Evolutionary conservation across 2,113 vertebrate genomes (phyloP).

Genomic region (Heliornis fulica): DNA sequence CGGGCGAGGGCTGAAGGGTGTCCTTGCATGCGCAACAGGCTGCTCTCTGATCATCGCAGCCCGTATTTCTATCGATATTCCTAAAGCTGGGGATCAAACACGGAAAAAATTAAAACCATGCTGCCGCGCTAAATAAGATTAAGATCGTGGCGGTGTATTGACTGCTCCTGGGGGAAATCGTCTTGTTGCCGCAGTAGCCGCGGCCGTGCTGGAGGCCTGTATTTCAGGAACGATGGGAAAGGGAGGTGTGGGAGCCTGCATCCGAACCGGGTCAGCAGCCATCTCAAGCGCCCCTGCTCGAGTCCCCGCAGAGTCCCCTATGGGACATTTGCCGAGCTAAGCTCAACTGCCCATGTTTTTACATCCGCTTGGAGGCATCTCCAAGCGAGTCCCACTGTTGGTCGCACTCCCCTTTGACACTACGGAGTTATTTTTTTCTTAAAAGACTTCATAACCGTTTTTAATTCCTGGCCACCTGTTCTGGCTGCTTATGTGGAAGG

Average conservation of each 20-base stretch:
- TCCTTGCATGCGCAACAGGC: not conserved
- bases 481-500: not conserved
- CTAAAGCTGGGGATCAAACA: constrained; percentile 45
- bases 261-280: not conserved
- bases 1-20: not conserved
- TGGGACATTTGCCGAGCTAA: not conserved
- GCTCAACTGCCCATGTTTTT: not conserved
- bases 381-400: not conserved
- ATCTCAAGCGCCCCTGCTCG: accelerated
- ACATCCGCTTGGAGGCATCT: not conserved
- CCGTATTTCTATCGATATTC: constrained; percentile 21
- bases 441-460: not conserved
- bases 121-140: constrained; percentile 36
- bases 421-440: not conserved
- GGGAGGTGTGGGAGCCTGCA: not conserved
- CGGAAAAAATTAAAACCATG: constrained; percentile 58
- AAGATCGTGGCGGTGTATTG: constrained; percentile 30
- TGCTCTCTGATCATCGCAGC: constrained; percentile 22
- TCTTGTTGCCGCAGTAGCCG: not conserved
- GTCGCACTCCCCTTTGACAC: not conserved
- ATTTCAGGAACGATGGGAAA: not conserved
- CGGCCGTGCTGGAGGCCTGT: not conserved
- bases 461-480: not conserved
- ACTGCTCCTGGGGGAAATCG: constrained; percentile 19
- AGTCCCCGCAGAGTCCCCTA: not conserved